Percentiles rank a stretch among this genome's conserved stretches.
phyloP scores from a whole-genome alignment of 35 echinoderm and acorn worm genomes.

The Patiria miniata region DNA sequence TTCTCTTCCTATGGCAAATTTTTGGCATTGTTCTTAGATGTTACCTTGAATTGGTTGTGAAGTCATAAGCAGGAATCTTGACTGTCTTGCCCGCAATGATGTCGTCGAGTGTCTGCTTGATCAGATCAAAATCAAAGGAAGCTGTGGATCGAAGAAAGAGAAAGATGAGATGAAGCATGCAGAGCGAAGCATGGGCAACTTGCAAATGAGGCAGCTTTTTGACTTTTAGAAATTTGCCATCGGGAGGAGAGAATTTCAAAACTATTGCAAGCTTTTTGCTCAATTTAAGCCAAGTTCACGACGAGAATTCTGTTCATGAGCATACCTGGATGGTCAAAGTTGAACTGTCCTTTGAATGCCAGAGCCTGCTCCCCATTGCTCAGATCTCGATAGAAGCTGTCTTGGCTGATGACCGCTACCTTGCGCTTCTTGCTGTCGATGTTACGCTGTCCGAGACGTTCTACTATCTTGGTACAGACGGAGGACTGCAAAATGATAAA shows the following conservation, averaged over 20 bases:
- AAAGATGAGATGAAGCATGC: not conserved
- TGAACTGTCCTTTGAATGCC: constrained; percentile 70
- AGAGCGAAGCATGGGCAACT: not conserved
- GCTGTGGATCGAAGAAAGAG: constrained; percentile 38
- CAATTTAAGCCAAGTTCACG: not conserved
- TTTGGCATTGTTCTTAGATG: too few species aligned
- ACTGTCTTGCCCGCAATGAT: constrained; percentile 74
- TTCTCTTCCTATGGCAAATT: too few species aligned
- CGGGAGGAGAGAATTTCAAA: not conserved
- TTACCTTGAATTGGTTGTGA: constrained; percentile 91
- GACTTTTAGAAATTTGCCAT: not conserved
- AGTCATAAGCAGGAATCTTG: constrained; percentile 92
- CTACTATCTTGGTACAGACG: constrained; percentile 90
- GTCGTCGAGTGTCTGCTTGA: constrained; percentile 69
- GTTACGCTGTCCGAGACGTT: constrained; percentile 70
- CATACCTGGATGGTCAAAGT: constrained; percentile 99
- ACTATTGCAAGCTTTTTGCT: not conserved
- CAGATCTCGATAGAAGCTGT: constrained; percentile 87
- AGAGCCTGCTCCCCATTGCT: constrained; percentile 47
- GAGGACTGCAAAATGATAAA: constrained; percentile 79
- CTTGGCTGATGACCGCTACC: constrained; percentile 75
- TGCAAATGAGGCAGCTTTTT: not conserved
- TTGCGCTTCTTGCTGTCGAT: constrained; percentile 58
- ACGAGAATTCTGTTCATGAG: not conserved
- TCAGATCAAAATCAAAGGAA: constrained; percentile 87